phyloP scores from a whole-genome alignment of 2,113 vertebrate species.

The Pollimyrus isidori region DNA sequence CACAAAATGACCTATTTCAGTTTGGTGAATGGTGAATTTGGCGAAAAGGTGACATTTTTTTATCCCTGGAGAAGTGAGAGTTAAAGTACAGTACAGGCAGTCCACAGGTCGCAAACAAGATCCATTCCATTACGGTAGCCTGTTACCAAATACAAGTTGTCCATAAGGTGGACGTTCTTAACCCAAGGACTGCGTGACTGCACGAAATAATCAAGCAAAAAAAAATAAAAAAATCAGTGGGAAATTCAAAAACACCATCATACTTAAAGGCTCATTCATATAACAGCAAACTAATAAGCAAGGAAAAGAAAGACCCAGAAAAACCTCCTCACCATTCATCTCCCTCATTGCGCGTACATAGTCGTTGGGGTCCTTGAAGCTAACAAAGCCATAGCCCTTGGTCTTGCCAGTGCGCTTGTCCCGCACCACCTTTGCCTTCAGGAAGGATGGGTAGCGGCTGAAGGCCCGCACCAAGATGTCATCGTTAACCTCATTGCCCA shows the following conservation, averaged over 20 bases:
- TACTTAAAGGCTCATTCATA: background rate
- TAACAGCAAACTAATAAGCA: background rate
- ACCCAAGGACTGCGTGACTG: background rate
- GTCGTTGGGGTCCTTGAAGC: constrained; percentile 89
- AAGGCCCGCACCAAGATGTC: constrained; percentile 85
- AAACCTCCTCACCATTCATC: constrained; percentile 74
- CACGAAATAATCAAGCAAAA: background rate
- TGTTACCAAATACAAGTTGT: background rate
- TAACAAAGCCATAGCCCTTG: constrained; percentile 88
- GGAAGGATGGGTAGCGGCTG: constrained; percentile 83
- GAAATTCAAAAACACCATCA: background rate
- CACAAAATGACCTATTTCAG: background rate
- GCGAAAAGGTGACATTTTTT: background rate
- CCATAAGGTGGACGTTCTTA: background rate
- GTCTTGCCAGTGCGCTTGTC: constrained; percentile 89
- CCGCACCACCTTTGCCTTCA: constrained; percentile 87
- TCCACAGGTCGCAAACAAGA: background rate
- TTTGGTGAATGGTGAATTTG: background rate
- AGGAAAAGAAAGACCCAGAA: background rate
- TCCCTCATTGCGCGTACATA: constrained; percentile 87
- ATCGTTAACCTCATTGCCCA: constrained; percentile 87
- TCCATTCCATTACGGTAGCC: background rate
- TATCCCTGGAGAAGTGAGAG: background rate
- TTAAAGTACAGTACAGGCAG: background rate
- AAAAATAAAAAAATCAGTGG: background rate